These are phyloP conservation scores for Telmatherina bonti DNA, from an alignment of 2,797 vertebrate genomes.

Conservation along the genomic window DNA sequence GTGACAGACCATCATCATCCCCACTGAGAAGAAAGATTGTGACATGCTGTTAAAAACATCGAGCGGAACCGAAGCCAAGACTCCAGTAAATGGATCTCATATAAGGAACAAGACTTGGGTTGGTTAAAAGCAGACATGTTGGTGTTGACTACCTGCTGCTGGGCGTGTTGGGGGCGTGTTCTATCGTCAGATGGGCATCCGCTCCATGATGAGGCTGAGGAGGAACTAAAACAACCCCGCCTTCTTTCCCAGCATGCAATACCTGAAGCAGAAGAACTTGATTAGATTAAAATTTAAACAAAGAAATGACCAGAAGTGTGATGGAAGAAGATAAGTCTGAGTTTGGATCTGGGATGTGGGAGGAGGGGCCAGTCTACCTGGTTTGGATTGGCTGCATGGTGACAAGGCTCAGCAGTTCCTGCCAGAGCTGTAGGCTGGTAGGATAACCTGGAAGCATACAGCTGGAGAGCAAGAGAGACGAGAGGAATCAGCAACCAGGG, in stretches of 20 bases:
- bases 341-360: too few relatives aligned
- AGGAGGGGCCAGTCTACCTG: conserved; percentile 89
- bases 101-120: neutral
- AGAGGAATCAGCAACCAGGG: conserved; percentile 18
- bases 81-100: neutral
- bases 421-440: conserved; percentile 89
- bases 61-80: neutral
- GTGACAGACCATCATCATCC: conserved; percentile 87
- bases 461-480: conserved; percentile 72
- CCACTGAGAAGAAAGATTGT: conserved; percentile 59
- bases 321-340: too few relatives aligned
- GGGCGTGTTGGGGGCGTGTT: conserved; percentile 86
- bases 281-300: neutral
- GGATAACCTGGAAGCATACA: conserved; percentile 93
- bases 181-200: conserved; percentile 77
- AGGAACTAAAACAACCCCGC: conserved; percentile 85
- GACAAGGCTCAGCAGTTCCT: conserved; percentile 89
- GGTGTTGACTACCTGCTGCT: conserved; percentile 87
- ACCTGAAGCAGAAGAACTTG: conserved; percentile 73
- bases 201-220: conserved; percentile 88
- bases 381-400: conserved; percentile 87
- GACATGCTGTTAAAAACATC: neutral
- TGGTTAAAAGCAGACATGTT: neutral
- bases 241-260: conserved; percentile 89
- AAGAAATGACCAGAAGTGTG: neutral